Evolutionary conservation across 2,888 invertebrate genomes (phyloP).

Genomic region (Dryobota labecula): DNA sequence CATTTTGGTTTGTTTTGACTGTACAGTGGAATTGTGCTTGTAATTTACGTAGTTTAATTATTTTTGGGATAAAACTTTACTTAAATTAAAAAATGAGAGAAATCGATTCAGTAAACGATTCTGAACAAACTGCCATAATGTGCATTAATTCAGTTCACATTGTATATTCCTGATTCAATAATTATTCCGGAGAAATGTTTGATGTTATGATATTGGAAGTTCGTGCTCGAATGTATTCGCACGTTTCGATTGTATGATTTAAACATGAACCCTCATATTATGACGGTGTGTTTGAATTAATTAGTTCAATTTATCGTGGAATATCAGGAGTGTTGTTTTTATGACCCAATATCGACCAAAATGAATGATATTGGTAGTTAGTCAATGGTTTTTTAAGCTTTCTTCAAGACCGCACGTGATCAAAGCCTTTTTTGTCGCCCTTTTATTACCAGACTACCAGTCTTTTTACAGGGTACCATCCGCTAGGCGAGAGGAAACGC

Average conservation of each 20-base stretch:
- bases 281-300: slow-evolving; percentile 4
- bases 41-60: too few relatives aligned
- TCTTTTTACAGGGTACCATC: too few relatives aligned
- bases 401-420: neutral
- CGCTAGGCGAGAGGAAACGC: too few relatives aligned
- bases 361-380: neutral
- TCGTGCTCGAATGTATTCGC: slow-evolving; percentile 13
- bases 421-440: neutral
- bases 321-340: neutral
- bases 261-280: slow-evolving; percentile 5
- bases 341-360: neutral
- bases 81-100: too few relatives aligned
- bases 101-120: too few relatives aligned
- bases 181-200: slow-evolving; percentile 27
- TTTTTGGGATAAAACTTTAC: too few relatives aligned
- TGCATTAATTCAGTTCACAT: too few relatives aligned
- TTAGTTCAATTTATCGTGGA: neutral
- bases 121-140: too few relatives aligned
- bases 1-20: too few relatives aligned
- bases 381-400: too few relatives aligned
- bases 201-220: slow-evolving; percentile 31
- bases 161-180: neutral
- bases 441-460: too few relatives aligned
- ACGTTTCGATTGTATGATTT: slow-evolving; percentile 29
- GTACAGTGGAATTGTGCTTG: too few relatives aligned